phyloP scores from a whole-genome alignment of 2,888 invertebrate genomes.

The Meteorus colon region DNA sequence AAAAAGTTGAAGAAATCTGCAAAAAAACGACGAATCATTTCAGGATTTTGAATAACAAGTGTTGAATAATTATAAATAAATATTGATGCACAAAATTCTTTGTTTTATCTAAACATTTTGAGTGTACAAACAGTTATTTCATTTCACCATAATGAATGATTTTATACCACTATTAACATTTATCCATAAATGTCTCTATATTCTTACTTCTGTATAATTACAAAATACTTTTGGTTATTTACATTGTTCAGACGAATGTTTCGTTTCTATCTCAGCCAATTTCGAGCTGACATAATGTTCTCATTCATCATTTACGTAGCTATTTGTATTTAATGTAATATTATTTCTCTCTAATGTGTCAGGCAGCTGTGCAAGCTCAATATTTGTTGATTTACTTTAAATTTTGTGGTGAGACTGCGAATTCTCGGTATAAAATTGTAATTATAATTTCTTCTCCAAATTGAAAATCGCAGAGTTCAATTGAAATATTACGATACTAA shows the following conservation, averaged over 20 bases:
- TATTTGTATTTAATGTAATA: neutral
- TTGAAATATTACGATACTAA: no score
- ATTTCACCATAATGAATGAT: no score
- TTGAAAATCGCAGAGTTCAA: no score
- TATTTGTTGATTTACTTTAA: neutral
- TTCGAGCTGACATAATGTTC: neutral
- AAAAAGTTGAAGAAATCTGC: conserved; percentile 85
- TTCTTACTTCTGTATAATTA: neutral
- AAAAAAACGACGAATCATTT: conserved; percentile 84
- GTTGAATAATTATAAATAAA: no score
- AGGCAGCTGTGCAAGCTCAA: conserved; percentile 8
- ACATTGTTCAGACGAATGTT: conserved; percentile 62
- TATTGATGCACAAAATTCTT: no score
- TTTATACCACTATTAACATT: no score
- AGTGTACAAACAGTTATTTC: neutral
- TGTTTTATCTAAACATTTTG: conserved; percentile 42
- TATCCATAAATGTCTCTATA: no score
- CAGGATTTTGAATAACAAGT: conserved; percentile 75
- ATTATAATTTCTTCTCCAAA: neutral
- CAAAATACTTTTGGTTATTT: conserved; percentile 8
- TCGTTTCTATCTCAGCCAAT: conserved; percentile 68
- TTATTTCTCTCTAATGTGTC: neutral
- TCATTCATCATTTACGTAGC: neutral
- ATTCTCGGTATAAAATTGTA: neutral
- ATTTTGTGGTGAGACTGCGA: neutral